A percentile compares a stretch with the other conserved stretches of the same genome.
Conservation (phyloP, 2,797 vertebrate genomes). For the Dendrocincla tyrannina region DNA sequence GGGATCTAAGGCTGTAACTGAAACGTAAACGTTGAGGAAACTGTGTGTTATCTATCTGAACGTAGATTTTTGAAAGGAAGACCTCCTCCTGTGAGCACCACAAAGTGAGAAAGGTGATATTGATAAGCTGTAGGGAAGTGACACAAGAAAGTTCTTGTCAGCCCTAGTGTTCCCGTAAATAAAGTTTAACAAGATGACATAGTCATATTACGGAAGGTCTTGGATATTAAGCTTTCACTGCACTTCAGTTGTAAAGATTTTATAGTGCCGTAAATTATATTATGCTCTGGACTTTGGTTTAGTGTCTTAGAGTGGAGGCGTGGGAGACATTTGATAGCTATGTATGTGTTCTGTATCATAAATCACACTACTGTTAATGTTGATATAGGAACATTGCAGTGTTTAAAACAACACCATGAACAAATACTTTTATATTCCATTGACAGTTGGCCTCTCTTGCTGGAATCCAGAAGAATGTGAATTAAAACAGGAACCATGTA, state of each 20-base stretch:
- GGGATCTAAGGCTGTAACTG: not conserved
- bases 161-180: slow-evolving; percentile 72
- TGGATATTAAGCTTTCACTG: slow-evolving; percentile 75
- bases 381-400: slow-evolving; percentile 29
- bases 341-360: slow-evolving; percentile 53
- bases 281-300: slow-evolving; percentile 79
- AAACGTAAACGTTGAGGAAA: not conserved
- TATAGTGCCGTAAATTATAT: slow-evolving; percentile 83
- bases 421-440: slow-evolving; percentile 38
- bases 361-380: slow-evolving; percentile 55
- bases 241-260: slow-evolving; percentile 78
- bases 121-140: slow-evolving; percentile 56
- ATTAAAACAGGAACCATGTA: not conserved
- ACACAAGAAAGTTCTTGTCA: slow-evolving; percentile 56
- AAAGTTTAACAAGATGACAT: slow-evolving; percentile 82
- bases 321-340: slow-evolving; percentile 61
- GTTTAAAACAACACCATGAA: slow-evolving; percentile 46
- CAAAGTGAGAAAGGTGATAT: slow-evolving; percentile 61
- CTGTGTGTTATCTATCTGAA: slow-evolving; percentile 12
- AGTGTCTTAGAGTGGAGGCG: slow-evolving; percentile 65
- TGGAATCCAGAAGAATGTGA: slow-evolving; percentile 21
- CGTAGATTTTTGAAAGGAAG: slow-evolving; percentile 36
- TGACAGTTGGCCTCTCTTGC: not conserved
- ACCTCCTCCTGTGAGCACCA: slow-evolving; percentile 15
- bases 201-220: slow-evolving; percentile 75